Base-by-base conservation (phyloP, 2,888 invertebrate genomes). In the Torymus texanus region DNA sequence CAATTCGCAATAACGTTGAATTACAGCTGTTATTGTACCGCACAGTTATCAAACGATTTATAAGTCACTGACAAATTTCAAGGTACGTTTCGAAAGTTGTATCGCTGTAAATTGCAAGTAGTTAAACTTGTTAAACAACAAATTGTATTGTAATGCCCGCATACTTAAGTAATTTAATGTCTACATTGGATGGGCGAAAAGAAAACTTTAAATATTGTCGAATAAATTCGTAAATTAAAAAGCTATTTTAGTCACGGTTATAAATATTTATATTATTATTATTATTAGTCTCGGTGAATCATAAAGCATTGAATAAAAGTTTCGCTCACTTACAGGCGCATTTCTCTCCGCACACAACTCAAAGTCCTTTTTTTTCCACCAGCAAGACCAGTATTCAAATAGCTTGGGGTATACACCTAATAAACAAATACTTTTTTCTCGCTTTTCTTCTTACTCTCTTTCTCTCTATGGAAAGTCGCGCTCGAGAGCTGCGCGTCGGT, bases 391-490 rank as follows among this genome's bases (percentile, higher is more conserved):
- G 77, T 77, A 77, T 77, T 71, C 71, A 71, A 71, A 71, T 71
- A 18, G n/a, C 55, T 41, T 41, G 16, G 50, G 41, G 65, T 16
- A n/a, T 24, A 21, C 68, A 29, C 66, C 70, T 63, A 71, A 71
- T 71, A 71, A 75, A 70, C 70, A 70, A 76, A 71, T 62, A 24
- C 67, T 51, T 66, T 68, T 70, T 72, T 78, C 50, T 77, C 58
- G 18, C 63, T 41, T 41, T 65, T 55, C 29, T 55, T 51, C 63
- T 63, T n/a, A 55, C 29, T 55, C 68, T 55, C 78, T 53, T n/a
- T 55, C 56, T 67, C 65, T 55, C 63, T 41, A 51, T n/a, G 71
- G 77, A 73, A 63, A 66, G 61, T 61, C 29, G 71, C n/a, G 51
- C 16, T 13, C 21, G 58, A 18, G 55, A 21, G 21, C 21, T 51